Evolutionary conservation across 2,888 invertebrate genomes (phyloP), one percentile per base, ranked within the genome.

Genomic region (Yponomeuta plumbellus): DNA sequence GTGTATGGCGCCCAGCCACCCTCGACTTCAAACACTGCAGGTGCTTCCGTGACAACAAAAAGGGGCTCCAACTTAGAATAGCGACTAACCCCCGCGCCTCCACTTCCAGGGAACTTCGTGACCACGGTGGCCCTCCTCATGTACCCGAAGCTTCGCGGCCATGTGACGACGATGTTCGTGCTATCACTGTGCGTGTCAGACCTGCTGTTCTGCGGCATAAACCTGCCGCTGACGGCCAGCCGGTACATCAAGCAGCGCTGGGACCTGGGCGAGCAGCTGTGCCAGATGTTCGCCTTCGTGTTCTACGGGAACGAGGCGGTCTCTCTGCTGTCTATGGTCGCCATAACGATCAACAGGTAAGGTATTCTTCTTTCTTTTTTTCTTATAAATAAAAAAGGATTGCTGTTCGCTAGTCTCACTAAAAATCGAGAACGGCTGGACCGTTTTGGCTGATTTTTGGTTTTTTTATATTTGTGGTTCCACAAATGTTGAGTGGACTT

Each of bases 281-380:
- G 97, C 80, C 94, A 94, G 86, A 92, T 97, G 83, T 97, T 97
- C 86, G 97, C 97, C 0, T 94, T 97, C 72, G 94, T 97, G 73
- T 97, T 97, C 87, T 97, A 97, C 79, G 97, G 97, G 68, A 97
- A 97, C 80, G 97, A 97, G 66, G 97, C 97, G 0, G 96, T 96
- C 4, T 97, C 97, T 0, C 87, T 97, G 56, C 91, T 97, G 70
- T 97, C 96, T 76, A 97, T 97, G 96, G 97, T 97, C 66, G 96
- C 96, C 71, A 97, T 97, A 71, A 97, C 97, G 40, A 87, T 97
- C 68, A 97, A 97, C 87, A 95, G 97, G 96, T 96, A 78, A 88
- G 86, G 74, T 26, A 4, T 26, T 5, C 2, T 2, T 5, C 2
- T 26, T 26, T 26, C 26, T n/a, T n/a, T n/a, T n/a, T n/a, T n/a